These are phyloP conservation scores for Spheniscus humboldti DNA, from an alignment of 2,797 vertebrate genomes.

Conservation along the genomic window DNA sequence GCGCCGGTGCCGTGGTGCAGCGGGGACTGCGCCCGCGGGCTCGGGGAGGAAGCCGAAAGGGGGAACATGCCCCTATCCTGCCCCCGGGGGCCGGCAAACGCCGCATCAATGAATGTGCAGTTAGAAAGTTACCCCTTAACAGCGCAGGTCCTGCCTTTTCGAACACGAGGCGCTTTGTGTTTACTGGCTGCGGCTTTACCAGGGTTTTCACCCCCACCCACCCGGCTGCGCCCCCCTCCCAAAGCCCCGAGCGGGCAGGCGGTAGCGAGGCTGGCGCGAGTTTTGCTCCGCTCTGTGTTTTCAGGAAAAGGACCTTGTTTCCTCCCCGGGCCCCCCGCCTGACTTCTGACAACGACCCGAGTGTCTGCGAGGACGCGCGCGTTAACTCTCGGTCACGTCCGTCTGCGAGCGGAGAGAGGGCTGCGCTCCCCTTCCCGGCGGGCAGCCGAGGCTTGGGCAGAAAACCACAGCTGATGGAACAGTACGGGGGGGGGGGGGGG, in stretches of 20 bases:
- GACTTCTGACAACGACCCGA: neutral
- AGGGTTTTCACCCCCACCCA: too few species aligned
- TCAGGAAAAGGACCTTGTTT: neutral
- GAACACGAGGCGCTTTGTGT: neutral
- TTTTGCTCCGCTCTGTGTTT: neutral
- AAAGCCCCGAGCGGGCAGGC: neutral
- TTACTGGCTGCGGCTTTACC: neutral
- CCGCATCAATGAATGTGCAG: fast-evolving
- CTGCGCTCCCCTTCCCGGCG: neutral
- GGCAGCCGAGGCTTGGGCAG: neutral
- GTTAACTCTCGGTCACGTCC: neutral
- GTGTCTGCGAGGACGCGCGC: neutral
- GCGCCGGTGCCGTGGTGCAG: neutral
- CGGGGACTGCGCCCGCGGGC: neutral
- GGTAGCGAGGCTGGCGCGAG: neutral
- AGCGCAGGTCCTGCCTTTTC: neutral
- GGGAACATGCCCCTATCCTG: neutral
- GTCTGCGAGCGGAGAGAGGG: neutral
- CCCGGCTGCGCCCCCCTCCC: neutral
- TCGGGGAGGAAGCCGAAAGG: neutral
- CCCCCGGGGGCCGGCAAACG: too few species aligned
- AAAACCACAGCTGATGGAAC: neutral
- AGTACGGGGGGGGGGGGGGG: neutral
- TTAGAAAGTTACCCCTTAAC: neutral
- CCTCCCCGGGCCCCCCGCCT: neutral